Conservation (phyloP, 2,113 vertebrate species). For the Podarcis cretensis region DNA sequence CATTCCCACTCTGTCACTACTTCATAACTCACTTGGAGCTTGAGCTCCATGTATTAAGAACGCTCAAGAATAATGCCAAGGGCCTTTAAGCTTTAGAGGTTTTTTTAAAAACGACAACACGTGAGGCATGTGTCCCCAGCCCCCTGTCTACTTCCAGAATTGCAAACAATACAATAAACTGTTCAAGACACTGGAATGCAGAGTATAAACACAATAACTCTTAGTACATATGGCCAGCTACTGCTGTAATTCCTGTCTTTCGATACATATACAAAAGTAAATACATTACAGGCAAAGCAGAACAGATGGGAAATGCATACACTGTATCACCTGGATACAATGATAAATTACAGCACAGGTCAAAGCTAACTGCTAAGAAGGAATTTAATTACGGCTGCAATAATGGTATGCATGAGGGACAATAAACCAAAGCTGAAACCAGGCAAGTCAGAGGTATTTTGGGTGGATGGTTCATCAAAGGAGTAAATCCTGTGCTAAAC, state of each 20-base stretch:
- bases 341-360: not conserved
- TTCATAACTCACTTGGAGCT: conserved; percentile 59
- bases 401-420: not conserved
- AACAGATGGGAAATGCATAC: not conserved
- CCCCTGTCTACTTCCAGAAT: conserved; percentile 24
- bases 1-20: conserved; percentile 47
- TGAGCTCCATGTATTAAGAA: conserved; percentile 42
- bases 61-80: conserved; percentile 51
- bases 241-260: not conserved
- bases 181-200: not conserved
- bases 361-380: not conserved
- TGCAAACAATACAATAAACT: conserved; percentile 35
- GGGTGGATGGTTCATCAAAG: not conserved
- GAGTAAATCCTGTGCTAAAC: not conserved
- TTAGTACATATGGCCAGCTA: not conserved
- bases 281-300: not conserved
- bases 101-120: conserved; percentile 1
- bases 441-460: not conserved
- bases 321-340: not conserved
- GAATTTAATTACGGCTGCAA: not conserved
- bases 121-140: not conserved
- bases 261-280: not conserved
- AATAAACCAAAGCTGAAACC: not conserved
- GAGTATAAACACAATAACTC: not conserved
- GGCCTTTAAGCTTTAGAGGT: conserved; percentile 30